A percentile compares a stretch with the other conserved stretches of the same genome.
phyloP scores from a whole-genome alignment of 1,140 invertebrate species.

The Hypsibius dujardini region DNA sequence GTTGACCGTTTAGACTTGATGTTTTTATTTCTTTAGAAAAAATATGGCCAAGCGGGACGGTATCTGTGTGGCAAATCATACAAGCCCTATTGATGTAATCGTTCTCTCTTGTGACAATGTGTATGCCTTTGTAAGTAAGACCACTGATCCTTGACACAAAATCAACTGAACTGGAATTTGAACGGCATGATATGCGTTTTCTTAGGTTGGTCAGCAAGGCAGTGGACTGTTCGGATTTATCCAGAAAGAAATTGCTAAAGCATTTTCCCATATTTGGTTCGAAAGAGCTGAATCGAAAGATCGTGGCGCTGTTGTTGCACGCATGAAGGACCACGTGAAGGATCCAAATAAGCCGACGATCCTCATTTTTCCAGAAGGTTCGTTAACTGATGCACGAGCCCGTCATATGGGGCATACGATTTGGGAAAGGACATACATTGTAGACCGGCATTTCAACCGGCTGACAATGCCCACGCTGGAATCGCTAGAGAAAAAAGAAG shows the following conservation, averaged over 20 bases:
- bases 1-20: background rate
- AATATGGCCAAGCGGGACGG: conserved; percentile 55
- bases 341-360: conserved; percentile 85
- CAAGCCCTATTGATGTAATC: conserved; percentile 91
- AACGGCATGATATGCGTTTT: background rate
- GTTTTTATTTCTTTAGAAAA: conserved; percentile 30
- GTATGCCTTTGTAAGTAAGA: conserved; percentile 60
- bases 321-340: conserved; percentile 66
- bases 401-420: too few relatives aligned
- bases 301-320: conserved; percentile 41
- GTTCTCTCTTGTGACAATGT: conserved; percentile 91
- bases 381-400: background rate
- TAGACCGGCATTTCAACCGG: too few relatives aligned
- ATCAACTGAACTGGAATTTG: background rate
- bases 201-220: conserved; percentile 65
- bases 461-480: too few relatives aligned
- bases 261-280: conserved; percentile 96
- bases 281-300: conserved; percentile 91
- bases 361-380: conserved; percentile 89
- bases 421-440: too few relatives aligned
- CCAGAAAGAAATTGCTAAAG: conserved; percentile 73
- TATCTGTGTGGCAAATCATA: conserved; percentile 98
- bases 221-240: conserved; percentile 81
- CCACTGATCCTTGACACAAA: background rate
- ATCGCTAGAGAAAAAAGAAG: too few relatives aligned